These are phyloP conservation scores for Leptoclinus maculatus DNA, from an alignment of 2,797 vertebrate genomes.

Conservation along the genomic window DNA sequence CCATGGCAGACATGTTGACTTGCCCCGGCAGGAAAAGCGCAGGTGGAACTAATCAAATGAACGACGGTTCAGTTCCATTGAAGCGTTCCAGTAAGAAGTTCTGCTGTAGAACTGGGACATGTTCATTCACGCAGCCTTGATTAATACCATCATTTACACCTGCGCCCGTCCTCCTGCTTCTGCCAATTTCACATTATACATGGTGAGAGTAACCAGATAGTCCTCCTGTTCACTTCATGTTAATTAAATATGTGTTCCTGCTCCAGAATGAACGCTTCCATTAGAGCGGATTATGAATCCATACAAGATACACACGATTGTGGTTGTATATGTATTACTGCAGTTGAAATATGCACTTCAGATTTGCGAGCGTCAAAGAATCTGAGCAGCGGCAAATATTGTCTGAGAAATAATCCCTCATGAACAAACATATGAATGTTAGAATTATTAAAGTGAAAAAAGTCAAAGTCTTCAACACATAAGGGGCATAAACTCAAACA, in stretches of 20 bases:
- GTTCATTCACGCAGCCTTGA: background rate
- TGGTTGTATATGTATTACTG: too few species aligned
- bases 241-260: too few species aligned
- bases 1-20: background rate
- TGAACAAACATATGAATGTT: background rate
- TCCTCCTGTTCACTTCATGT: too few species aligned
- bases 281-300: background rate
- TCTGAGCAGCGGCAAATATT: background rate
- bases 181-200: background rate
- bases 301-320: background rate
- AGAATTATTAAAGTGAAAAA: too few species aligned
- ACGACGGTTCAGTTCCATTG: background rate
- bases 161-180: background rate
- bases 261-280: too few species aligned
- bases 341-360: too few species aligned
- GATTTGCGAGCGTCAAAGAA: background rate
- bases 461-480: background rate
- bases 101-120: background rate
- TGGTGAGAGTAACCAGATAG: background rate
- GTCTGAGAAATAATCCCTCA: background rate
- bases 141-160: background rate
- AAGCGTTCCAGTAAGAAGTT: background rate
- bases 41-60: background rate
- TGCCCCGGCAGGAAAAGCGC: background rate
- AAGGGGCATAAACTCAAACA: background rate